Evolutionary conservation across 2,888 invertebrate genomes (phyloP).

Genomic region (Ectropis crepuscularia): DNA sequence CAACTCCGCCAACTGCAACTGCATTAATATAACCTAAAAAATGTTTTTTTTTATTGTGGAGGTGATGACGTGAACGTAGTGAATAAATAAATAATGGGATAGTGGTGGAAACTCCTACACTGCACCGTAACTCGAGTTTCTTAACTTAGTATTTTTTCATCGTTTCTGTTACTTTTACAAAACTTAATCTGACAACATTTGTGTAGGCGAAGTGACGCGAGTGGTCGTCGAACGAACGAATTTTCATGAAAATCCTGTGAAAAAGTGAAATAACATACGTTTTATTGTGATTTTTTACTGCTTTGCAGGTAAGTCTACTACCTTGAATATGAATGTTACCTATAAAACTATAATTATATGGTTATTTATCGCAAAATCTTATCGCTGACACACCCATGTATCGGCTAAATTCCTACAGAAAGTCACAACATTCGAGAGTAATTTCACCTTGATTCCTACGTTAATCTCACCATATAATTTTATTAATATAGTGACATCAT

Average conservation of each 20-base stretch:
- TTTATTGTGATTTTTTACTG: constrained; percentile 45
- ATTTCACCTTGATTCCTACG: constrained; percentile 36
- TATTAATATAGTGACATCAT: constrained; percentile 8
- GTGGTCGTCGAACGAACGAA: constrained; percentile 72
- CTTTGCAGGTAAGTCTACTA: constrained; percentile 55
- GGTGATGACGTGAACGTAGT: too few species aligned
- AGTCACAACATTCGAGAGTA: constrained; percentile 44
- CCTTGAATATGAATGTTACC: background rate
- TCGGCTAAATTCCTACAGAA: constrained; percentile 57
- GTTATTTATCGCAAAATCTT: constrained; percentile 40
- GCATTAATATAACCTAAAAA: too few species aligned
- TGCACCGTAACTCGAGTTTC: too few species aligned
- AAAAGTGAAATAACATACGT: constrained; percentile 50
- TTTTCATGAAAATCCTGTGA: constrained; percentile 54
- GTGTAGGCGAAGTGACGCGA: constrained; percentile 62
- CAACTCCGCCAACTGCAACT: too few species aligned
- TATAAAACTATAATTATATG: background rate
- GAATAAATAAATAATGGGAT: too few species aligned
- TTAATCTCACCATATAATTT: constrained; percentile 36
- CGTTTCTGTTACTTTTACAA: background rate
- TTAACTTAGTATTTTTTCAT: background rate
- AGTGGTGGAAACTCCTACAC: too few species aligned
- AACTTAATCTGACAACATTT: constrained; percentile 52
- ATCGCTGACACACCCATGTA: constrained; percentile 78
- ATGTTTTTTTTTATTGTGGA: too few species aligned